These are phyloP conservation scores for Antechinus flavipes DNA, from an alignment of 2,113 vertebrate species.

Conservation along the genomic window DNA sequence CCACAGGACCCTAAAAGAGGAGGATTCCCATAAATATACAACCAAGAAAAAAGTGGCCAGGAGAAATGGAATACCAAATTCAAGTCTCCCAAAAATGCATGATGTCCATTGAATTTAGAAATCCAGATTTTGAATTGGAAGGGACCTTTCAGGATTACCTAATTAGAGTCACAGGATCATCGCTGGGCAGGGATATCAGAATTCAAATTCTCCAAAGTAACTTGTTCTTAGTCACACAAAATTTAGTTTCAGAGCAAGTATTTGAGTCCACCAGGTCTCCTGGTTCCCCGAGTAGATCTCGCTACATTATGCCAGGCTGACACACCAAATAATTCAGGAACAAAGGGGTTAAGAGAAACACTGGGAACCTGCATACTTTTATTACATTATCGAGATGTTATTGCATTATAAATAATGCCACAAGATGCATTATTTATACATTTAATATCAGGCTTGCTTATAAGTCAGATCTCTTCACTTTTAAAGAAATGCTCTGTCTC, in stretches of 20 bases:
- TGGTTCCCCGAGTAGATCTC: not conserved
- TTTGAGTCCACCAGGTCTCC: not conserved
- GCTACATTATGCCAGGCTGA: not conserved
- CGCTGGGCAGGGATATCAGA: not conserved
- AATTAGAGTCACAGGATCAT: not conserved
- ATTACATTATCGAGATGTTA: conserved; percentile 83
- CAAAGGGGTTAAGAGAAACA: conserved; percentile 80
- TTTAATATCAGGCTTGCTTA: conserved; percentile 86
- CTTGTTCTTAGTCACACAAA: not conserved
- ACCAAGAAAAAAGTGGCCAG: not conserved
- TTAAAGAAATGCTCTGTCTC: conserved; percentile 78
- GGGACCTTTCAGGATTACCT: not conserved
- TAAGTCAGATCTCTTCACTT: conserved; percentile 82
- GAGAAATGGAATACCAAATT: not conserved
- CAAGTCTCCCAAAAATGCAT: not conserved
- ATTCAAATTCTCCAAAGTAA: not conserved
- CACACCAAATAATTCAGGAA: conserved; percentile 26
- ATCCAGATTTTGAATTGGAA: not conserved
- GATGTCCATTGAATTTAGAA: not conserved
- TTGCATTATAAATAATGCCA: conserved; percentile 87
- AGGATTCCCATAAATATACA: not conserved
- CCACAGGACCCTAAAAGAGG: not conserved
- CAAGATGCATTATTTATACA: conserved; percentile 88
- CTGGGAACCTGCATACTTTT: conserved; percentile 79
- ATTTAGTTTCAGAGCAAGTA: not conserved